Evolutionary conservation across 2,113 vertebrate genomes (phyloP), one percentile per base, ranked within the genome.

Genomic region (Lepus americanus): DNA sequence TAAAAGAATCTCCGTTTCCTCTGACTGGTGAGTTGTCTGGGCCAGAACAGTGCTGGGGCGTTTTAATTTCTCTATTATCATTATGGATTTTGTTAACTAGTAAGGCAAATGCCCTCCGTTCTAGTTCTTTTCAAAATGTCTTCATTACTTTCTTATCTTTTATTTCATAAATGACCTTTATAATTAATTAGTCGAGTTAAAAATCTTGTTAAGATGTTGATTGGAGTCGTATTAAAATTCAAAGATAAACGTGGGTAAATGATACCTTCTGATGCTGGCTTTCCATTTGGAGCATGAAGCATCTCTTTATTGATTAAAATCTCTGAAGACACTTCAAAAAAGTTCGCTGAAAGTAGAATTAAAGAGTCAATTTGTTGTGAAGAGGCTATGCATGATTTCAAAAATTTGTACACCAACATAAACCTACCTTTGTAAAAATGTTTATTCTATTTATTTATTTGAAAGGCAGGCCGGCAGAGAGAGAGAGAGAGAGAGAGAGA

Each of bases 121-220:
- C 31, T 44, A 80, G 23, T 87, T 81, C 33, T 95, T 97, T 87
- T 29, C 63, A 73, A 87, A 92, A 67, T 78, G 33, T 87, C 49
- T n/a, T 67, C n/a, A 61, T 72, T 89, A 73, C 25, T 87, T 94
- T 94, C 73, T 72, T 88, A 49, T 53, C 13, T 94, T 80, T 83
- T 82, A 70, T 79, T 82, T 88, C 85, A 73, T 74, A 76, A 55
- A 14, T 55, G 29, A 93, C 87, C 9, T 73, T 96, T 69, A n/a
- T 49, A 92, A 85, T 5, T 78, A 81, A 89, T 77, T 84, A 80
- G 72, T 90, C 51, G 55, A 82, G 67, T 72, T 95, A 1, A 90
- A 92, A 94, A 84, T 59, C 44, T 84, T 61, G 14, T 61, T 88
- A 90, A 80, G 79, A 80, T 78, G 87, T 92, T 83, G 39, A n/a